Percentiles rank a stretch among this genome's conserved stretches.
Evolutionary conservation across 2,797 vertebrate species (phyloP).

Genomic region (Amblyraja radiata): DNA sequence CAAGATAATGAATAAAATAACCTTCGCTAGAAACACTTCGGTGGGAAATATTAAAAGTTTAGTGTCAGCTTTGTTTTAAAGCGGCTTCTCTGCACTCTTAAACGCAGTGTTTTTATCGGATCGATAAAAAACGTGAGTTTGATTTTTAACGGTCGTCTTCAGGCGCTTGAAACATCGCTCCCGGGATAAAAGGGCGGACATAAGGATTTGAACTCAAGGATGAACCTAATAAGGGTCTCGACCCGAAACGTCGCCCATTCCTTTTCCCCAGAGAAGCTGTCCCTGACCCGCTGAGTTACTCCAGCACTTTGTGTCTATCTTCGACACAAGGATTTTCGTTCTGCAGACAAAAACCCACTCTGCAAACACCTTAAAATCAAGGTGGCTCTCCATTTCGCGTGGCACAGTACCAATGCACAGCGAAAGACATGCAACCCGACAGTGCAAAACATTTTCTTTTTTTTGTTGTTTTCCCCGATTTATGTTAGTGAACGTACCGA

Average conservation of each 20-base stretch:
- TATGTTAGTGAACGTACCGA: background rate
- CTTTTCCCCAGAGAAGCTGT: too few relatives aligned
- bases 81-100: background rate
- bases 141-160: background rate
- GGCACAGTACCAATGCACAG: background rate
- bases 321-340: too few relatives aligned
- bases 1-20: background rate
- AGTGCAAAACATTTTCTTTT: background rate
- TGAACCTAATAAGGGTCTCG: too few relatives aligned
- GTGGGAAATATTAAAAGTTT: background rate
- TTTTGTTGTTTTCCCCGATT: background rate
- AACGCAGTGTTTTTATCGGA: background rate
- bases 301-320: too few relatives aligned
- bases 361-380: background rate
- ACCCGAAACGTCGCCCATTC: too few relatives aligned
- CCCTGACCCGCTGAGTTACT: too few relatives aligned
- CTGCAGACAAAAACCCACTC: background rate
- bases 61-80: background rate
- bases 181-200: background rate
- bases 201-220: too few relatives aligned
- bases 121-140: background rate
- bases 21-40: background rate
- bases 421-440: background rate
- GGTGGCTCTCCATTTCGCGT: background rate
- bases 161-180: background rate